Base-by-base conservation (phyloP, 2,888 invertebrate genomes). In the Neria commutata region DNA sequence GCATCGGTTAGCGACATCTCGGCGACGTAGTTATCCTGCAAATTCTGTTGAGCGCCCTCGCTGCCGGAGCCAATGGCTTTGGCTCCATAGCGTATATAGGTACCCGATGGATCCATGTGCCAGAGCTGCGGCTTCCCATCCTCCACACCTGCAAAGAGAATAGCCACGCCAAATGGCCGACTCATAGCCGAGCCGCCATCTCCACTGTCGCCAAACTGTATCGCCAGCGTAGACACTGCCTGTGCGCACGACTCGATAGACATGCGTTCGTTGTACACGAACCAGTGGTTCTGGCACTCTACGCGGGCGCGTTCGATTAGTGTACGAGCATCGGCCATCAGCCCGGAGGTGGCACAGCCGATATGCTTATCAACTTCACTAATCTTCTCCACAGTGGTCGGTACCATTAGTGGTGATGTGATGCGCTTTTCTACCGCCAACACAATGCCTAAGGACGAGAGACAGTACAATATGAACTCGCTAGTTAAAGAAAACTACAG, bases 51-150 rank as follows among this genome's bases (percentile, higher is more conserved):
- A 49, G 99, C 99, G 0, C 98, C 99, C 83, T 99, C 99, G 69
- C 96, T 96, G 33, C 98, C 99, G 0, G 99, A 98, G 0, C 99
- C 99, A 70, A 99, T 99, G 2, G 99, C 98, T 83, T 99, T 99
- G 29, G 99, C 99, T 74, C 96, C 93, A 82, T 95, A 99, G 78
- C 95, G 92, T 61, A 98, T 95, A 82, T 95, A 99, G 0, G 99
- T 99, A 25, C 98, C 98, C 40, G 97, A 98, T 6, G 98, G 99
- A 81, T 99, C 99, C 94, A 99, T 95, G 80, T 99, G 98, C 85
- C 91, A 98, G 62, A 98, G 81, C 74, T 95, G 95, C 1, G 98
- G 95, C 1, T 97, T 95, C 74, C 93, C 93, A 73, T 92, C 91
- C 80, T 99, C 98, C 73, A 79, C 70, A 79, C 91, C 93, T 69